These are phyloP conservation scores for Peromyscus attwateri DNA, from an alignment of 2,797 vertebrate genomes.

Conservation along the genomic window DNA sequence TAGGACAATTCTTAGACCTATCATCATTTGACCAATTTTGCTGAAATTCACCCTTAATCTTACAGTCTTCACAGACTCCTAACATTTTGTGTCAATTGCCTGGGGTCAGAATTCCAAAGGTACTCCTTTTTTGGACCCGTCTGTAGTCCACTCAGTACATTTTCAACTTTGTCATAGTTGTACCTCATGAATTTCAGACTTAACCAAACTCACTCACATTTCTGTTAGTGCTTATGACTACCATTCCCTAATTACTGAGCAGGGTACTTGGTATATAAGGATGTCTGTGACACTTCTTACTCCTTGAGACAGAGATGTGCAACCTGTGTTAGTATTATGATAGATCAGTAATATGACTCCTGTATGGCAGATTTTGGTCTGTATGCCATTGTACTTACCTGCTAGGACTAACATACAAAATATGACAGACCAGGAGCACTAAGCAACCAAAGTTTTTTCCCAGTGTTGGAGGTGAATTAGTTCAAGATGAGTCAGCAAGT, in stretches of 20 bases:
- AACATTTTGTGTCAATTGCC: constrained; percentile 9
- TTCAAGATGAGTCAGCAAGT: background rate
- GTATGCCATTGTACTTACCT: background rate
- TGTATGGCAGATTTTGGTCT: background rate
- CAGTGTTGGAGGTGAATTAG: background rate
- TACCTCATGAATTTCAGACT: constrained; percentile 25
- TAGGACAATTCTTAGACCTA: background rate
- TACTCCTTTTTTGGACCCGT: background rate
- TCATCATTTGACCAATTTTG: constrained; percentile 53
- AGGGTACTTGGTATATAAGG: background rate
- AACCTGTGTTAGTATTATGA: background rate
- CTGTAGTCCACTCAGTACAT: background rate
- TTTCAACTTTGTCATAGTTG: background rate
- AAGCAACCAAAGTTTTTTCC: constrained; percentile 12
- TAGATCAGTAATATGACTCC: background rate
- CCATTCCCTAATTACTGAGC: constrained; percentile 15
- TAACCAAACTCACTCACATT: constrained; percentile 23
- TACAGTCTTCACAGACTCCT: constrained; percentile 27
- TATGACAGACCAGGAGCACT: background rate
- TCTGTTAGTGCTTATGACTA: constrained; percentile 50
- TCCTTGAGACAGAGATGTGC: background rate
- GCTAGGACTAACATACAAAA: background rate
- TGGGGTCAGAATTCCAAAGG: constrained; percentile 34
- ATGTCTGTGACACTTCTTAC: constrained; percentile 18
- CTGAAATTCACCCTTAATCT: constrained; percentile 28